Conservation (phyloP, 92 coral and sea anemone species). For the Porites cylindrica region DNA sequence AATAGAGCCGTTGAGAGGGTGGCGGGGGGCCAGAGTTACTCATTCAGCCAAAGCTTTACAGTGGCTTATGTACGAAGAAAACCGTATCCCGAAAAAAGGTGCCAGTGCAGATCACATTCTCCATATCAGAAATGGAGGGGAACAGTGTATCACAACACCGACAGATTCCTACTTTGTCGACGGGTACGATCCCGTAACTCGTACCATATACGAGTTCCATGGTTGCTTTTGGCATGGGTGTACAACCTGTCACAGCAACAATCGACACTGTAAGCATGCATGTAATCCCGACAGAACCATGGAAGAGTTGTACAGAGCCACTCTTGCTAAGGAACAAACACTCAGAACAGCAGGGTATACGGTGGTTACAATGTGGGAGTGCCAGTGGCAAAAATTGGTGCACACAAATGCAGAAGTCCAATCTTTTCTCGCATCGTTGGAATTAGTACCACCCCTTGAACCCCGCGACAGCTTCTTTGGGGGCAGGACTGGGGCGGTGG, state of each 20-base stretch:
- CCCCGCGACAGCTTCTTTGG: conserved; percentile 22
- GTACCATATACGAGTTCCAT: background rate
- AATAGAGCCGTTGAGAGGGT: background rate
- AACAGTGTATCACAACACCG: background rate
- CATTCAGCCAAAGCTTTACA: background rate
- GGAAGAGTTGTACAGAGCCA: background rate
- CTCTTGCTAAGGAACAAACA: background rate
- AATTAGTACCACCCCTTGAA: too few species aligned
- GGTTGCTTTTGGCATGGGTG: background rate
- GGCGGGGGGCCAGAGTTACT: background rate
- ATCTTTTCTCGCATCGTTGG: background rate
- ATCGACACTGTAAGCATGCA: too few species aligned
- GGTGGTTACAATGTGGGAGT: background rate
- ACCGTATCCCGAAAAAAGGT: background rate
- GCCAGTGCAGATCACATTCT: background rate
- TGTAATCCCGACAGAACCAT: background rate
- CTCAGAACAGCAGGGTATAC: background rate
- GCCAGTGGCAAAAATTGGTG: background rate
- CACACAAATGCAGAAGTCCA: too few species aligned
- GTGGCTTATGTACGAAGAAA: background rate
- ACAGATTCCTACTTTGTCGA: background rate
- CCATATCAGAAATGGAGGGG: background rate
- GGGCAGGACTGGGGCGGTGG: background rate
- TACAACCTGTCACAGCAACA: too few species aligned
- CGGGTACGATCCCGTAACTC: background rate